phyloP scores from a whole-genome alignment of 2,113 vertebrate genomes.

The Myiozetetes cayanensis region DNA sequence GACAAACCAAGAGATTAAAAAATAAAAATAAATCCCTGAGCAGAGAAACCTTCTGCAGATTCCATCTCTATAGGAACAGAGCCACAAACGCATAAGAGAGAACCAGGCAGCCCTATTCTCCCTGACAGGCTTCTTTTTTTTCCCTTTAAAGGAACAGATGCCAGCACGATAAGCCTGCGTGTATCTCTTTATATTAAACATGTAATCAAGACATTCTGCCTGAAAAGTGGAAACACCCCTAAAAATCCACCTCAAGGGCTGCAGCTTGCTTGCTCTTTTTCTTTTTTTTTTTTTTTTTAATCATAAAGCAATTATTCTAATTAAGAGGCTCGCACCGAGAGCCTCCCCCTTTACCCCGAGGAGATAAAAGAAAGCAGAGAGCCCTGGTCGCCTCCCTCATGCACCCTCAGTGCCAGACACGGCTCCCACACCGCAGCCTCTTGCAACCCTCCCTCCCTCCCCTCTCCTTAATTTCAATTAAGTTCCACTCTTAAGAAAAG shows the following conservation, averaged over 20 bases:
- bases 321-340: background rate
- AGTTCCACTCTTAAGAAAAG: conserved; percentile 16
- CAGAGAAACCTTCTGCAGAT: conserved; percentile 21
- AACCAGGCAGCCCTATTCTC: conserved; percentile 37
- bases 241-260: background rate
- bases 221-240: background rate
- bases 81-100: conserved; percentile 28
- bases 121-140: conserved; percentile 28
- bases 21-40: background rate
- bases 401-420: background rate
- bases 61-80: conserved; percentile 58
- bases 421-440: conserved; percentile 17
- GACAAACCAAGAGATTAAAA: background rate
- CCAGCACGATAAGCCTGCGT: conserved; percentile 7
- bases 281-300: background rate
- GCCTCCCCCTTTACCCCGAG: background rate
- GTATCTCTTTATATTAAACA: background rate
- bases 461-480: conserved; percentile 9
- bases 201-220: background rate
- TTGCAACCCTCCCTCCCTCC: background rate
- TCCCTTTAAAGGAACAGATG: conserved; percentile 63
- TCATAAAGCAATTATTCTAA: conserved; percentile 25
- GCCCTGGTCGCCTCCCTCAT: background rate
- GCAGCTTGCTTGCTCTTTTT: background rate
- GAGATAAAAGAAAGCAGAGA: background rate